phyloP scores from a whole-genome alignment of 1,140 invertebrate species.

The Brachionus paranguensis region DNA sequence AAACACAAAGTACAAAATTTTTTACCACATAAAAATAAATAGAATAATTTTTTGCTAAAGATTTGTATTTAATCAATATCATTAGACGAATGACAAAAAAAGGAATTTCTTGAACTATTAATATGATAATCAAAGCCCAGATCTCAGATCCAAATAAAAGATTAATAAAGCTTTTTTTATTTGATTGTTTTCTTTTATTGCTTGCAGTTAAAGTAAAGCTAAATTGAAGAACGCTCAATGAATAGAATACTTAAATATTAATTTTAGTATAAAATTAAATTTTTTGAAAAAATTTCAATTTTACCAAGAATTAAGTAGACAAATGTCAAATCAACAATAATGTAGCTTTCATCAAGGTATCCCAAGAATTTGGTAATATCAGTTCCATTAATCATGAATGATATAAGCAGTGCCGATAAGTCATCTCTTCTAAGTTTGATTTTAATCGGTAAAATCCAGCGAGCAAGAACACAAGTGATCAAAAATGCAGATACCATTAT shows the following conservation, averaged over 20 bases:
- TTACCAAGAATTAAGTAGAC: conserved; percentile 22
- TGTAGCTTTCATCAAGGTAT: conserved; percentile 4
- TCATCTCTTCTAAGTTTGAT: neutral
- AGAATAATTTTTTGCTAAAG: neutral
- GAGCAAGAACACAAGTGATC: conserved; percentile 18
- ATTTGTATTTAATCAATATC: conserved; percentile 9
- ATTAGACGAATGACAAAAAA: conserved; percentile 36
- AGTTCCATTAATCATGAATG: conserved; percentile 9
- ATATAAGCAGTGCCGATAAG: conserved; percentile 19
- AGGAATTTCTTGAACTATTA: conserved; percentile 3
- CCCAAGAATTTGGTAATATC: conserved; percentile 7
- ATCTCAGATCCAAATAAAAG: conserved; percentile 27
- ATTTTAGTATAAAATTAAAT: neutral
- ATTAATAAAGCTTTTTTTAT: neutral
- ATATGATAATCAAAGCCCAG: conserved; percentile 5
- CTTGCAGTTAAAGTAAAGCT: conserved; percentile 8
- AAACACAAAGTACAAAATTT: conserved; percentile 24
- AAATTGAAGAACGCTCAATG: conserved; percentile 27
- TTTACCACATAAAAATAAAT: conserved; percentile 39
- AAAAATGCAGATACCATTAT: conserved; percentile 19
- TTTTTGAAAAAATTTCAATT: neutral
- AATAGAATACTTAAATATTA: neutral
- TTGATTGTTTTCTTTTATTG: neutral
- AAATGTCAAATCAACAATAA: neutral
- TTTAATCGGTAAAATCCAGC: conserved; percentile 25